Percentiles rank a stretch among this genome's conserved stretches.
Evolutionary conservation across 1,140 invertebrate genomes (phyloP).

Genomic region (Zaprionus ornatus): DNA sequence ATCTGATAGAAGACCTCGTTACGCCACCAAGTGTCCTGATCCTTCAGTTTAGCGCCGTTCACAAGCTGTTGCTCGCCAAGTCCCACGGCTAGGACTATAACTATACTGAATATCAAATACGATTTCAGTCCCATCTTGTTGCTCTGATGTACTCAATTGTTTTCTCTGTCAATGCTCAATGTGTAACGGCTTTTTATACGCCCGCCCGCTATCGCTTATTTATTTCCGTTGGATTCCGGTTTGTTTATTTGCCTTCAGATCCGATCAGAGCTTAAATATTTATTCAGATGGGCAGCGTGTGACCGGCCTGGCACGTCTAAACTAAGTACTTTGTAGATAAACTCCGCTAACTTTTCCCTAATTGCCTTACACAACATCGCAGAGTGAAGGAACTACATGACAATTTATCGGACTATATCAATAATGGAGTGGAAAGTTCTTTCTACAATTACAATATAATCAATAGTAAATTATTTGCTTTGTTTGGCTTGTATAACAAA

Average conservation of each 20-base stretch:
- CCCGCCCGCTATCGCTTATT: slow-evolving; percentile 9
- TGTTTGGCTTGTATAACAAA: not conserved
- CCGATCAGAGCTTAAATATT: slow-evolving; percentile 50
- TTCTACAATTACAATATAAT: not conserved
- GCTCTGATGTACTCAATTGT: slow-evolving; percentile 14
- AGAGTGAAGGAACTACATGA: not conserved
- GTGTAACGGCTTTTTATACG: slow-evolving; percentile 56
- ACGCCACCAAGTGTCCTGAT: slow-evolving; percentile 61
- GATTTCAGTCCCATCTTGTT: slow-evolving; percentile 45
- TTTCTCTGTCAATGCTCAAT: slow-evolving; percentile 31
- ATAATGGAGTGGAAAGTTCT: not conserved
- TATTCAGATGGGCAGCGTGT: slow-evolving; percentile 43
- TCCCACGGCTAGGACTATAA: slow-evolving; percentile 9
- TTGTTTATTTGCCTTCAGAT: slow-evolving; percentile 46
- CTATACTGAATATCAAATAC: slow-evolving; percentile 17
- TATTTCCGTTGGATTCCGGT: slow-evolving; percentile 34
- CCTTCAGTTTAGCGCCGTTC: not conserved
- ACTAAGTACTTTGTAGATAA: slow-evolving; percentile 13
- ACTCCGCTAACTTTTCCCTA: slow-evolving; percentile 9
- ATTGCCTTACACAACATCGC: slow-evolving; percentile 12
- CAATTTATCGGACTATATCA: slow-evolving; percentile 20
- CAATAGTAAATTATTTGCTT: not conserved
- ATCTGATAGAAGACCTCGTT: slow-evolving; percentile 73
- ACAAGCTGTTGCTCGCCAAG: not conserved
- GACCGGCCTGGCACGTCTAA: not conserved